Evolutionary conservation across 2,113 vertebrate species (phyloP).

Genomic region (Indri indri): DNA sequence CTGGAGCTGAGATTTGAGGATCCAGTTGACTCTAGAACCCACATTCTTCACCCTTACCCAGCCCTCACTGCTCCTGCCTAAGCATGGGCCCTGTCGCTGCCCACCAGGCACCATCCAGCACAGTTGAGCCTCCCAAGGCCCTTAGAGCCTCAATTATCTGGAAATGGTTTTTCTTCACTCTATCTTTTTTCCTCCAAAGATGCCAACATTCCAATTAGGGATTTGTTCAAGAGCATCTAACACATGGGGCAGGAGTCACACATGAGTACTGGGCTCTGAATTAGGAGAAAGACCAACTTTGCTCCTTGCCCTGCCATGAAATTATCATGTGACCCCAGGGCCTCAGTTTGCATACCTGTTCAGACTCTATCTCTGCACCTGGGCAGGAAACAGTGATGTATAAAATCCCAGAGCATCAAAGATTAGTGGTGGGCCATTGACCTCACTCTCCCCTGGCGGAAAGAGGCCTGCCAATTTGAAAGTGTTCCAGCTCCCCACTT

Average conservation of each 20-base stretch:
- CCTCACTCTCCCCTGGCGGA: not conserved
- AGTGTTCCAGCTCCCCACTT: not conserved
- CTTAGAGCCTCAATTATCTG: not conserved
- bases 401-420: conserved; percentile 33
- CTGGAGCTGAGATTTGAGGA: not conserved
- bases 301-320: not conserved
- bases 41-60: not conserved
- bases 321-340: not conserved
- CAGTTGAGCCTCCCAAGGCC: not conserved
- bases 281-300: not conserved
- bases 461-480: not conserved
- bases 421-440: not conserved
- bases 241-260: not conserved
- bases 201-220: not conserved
- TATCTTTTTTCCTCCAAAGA: not conserved
- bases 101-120: not conserved
- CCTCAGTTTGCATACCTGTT: not conserved
- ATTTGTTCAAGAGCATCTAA: conserved; percentile 42
- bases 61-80: not conserved
- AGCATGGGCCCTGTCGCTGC: not conserved
- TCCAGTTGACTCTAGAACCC: not conserved
- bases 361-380: not conserved
- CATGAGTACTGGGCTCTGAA: not conserved
- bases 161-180: not conserved
- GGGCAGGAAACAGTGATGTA: not conserved